Base-by-base conservation (phyloP, 2,113 vertebrate genomes). In the Colius striatus region DNA sequence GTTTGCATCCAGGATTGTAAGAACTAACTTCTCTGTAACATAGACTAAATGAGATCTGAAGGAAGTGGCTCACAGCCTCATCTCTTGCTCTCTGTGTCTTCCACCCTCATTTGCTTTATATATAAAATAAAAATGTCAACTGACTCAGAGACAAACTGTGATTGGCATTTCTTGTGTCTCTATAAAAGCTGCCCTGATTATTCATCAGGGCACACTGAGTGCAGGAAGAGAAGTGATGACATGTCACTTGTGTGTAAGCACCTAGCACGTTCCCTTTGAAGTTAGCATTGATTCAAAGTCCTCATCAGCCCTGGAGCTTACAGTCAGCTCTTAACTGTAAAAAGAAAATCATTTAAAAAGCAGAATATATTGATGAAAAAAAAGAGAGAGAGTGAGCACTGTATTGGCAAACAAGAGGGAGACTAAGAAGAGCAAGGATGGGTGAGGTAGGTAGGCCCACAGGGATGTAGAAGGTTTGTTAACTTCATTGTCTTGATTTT, bases 111-210 rank as follows among this genome's bases (percentile, higher is more conserved):
- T 92, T 95, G 53, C 91, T 94, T 90, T 88, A 93, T 91, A 51
- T 94, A 72, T 91, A 92, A 61, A 94, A 60, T 87, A 88, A 95
- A 95, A 58, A 55, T 89, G 92, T 66, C 95, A 94, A 34, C 87
- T 97, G 83, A 97, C 61, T 94, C 72, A 92, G 91, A 96, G 66
- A 85, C 55, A 95, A 92, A 88, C 58, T 77, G 75, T 84, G 67
- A 66, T 97, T 18, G 41, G 71, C 94, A 74, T 65, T 67, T 75
- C 88, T 89, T 61, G 58, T 8, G 0, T 89, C 50, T 95, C 88
- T 82, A 13, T 94, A 85, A 96, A 95, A 93, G 58, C 54, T 87
- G 54, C 66, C 50, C 73, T 36, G 74, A 84, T 96, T 96, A 94
- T 95, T 97, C 93, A 94, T 90, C 84, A 86, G 92, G 66, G 45